A percentile compares a stretch with the other conserved stretches of the same genome.
phyloP scores from a whole-genome alignment of 2,113 vertebrate genomes.

The Potamarius usumacintae region DNA sequence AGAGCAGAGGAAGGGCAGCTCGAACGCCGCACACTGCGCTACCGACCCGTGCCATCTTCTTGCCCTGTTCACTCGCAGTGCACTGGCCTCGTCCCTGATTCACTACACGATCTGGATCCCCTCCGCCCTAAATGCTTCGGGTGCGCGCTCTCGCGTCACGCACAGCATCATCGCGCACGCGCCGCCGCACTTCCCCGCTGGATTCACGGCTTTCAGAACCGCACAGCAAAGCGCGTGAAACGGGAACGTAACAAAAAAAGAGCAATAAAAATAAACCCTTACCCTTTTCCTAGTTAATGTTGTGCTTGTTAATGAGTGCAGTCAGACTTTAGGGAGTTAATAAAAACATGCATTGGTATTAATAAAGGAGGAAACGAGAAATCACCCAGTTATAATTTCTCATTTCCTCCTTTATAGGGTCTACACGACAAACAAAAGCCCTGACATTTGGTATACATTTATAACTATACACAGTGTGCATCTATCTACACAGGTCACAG shows the following conservation, averaged over 20 bases:
- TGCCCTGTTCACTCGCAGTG: conserved; percentile 38
- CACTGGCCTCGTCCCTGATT: conserved; percentile 55
- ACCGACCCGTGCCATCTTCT: conserved; percentile 65
- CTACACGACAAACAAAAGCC: not conserved
- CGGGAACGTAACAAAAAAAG: not conserved
- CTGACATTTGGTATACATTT: not conserved
- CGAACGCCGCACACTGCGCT: conserved; percentile 66
- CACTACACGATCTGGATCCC: conserved; percentile 57
- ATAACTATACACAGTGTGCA: not conserved
- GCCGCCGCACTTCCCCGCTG: conserved; percentile 10
- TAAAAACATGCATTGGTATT: not conserved
- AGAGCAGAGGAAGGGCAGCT: conserved; percentile 69
- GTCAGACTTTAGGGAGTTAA: not conserved
- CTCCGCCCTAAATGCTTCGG: conserved; percentile 55
- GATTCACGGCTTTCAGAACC: not conserved
- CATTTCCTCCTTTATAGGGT: not conserved
- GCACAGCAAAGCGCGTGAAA: not conserved
- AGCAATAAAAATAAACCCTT: not conserved
- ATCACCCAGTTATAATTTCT: not conserved
- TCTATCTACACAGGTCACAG: not conserved
- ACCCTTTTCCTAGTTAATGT: not conserved
- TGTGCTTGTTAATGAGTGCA: not conserved
- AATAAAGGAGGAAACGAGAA: not conserved
- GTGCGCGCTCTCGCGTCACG: conserved; percentile 66
- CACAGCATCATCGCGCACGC: conserved; percentile 56